Evolutionary conservation across 2,797 vertebrate genomes (phyloP), one percentile per base, ranked within the genome.

Genomic region (Enteromius paludinosus): DNA sequence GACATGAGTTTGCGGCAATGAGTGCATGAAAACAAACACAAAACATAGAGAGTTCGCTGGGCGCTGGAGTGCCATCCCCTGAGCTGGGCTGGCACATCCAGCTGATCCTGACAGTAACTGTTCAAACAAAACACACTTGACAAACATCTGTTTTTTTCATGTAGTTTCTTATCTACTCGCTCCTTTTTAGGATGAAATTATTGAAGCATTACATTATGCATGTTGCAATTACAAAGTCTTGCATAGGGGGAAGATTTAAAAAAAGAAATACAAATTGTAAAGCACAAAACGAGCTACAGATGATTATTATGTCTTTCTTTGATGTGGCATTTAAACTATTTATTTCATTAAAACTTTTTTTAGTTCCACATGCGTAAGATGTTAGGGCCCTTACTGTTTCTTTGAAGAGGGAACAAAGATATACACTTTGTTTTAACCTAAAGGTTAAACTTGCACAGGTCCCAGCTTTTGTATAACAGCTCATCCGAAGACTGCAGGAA

Each of bases 401-500:
- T 73, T 73, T 14, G 30, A 54, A 73, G 12, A 54, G 6, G 23
- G 30, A 56, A 56, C 30, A 73, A 74, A 38, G 0, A 74, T 17
- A 9, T 56, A 23, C 7, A 23, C 30, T 38, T 17, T 56, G 49
- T 74, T 38, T 33, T 56, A 30, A 56, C 20, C 30, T 54, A 54
- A 73, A 38, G 35, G 35, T 75, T 75, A 49, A 73, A 73, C 28
- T 35, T 33, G 70, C 70, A 72, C 28, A 54, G 6, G 52, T 73
- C 10, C 10, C 54, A 76, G 14, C 4, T 0, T 41, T 43, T 61
- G n/a, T 15, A 23, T 61, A 25, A 43, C 35, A 45, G 38, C 59
- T 45, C 25, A 64, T 64, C 74, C 33, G 25, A 25, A 62, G 10
- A 30, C 5, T 62, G 23, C 15, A 62, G 23, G 3, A 62, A 62